These are phyloP conservation scores for Stigmatopora argus DNA, from an alignment of 2,113 vertebrate genomes.

Conservation along the genomic window DNA sequence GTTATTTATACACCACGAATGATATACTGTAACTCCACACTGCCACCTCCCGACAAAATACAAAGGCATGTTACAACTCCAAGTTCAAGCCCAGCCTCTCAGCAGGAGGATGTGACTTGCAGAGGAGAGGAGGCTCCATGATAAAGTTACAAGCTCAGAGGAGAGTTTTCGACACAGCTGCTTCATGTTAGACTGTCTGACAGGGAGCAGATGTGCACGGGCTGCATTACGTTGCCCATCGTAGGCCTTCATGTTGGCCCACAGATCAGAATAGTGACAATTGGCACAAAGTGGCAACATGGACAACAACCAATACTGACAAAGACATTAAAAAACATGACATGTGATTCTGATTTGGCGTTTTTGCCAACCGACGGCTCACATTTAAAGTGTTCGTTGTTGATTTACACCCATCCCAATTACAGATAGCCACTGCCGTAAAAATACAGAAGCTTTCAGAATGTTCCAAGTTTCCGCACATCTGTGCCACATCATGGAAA, in stretches of 20 bases:
- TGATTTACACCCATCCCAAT: not conserved
- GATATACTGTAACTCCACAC: slow-evolving; percentile 4
- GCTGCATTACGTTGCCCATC: slow-evolving; percentile 14
- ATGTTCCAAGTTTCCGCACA: slow-evolving; percentile 35
- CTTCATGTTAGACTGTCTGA: slow-evolving; percentile 41
- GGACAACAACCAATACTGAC: not conserved
- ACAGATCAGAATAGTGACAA: not conserved
- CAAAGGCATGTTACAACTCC: not conserved
- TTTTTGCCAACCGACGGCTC: not conserved
- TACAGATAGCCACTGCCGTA: not conserved
- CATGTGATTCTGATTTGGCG: not conserved
- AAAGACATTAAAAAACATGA: not conserved
- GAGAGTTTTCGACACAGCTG: slow-evolving; percentile 41
- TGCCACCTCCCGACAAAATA: slow-evolving; percentile 18
- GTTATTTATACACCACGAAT: not conserved
- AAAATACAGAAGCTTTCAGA: slow-evolving; percentile 7
- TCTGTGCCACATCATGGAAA: slow-evolving; percentile 43
- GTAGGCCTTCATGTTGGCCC: slow-evolving; percentile 3
- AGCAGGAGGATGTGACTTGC: slow-evolving; percentile 18
- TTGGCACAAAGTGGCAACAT: not conserved
- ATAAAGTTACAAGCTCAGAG: slow-evolving; percentile 16
- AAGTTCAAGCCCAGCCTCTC: not conserved
- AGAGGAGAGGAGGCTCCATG: slow-evolving; percentile 46
- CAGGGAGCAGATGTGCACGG: slow-evolving; percentile 46
- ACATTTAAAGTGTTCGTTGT: not conserved